These are phyloP conservation scores for Anthopleura xanthogrammica DNA, from an alignment of 92 coral and sea anemone genomes.

Conservation along the genomic window DNA sequence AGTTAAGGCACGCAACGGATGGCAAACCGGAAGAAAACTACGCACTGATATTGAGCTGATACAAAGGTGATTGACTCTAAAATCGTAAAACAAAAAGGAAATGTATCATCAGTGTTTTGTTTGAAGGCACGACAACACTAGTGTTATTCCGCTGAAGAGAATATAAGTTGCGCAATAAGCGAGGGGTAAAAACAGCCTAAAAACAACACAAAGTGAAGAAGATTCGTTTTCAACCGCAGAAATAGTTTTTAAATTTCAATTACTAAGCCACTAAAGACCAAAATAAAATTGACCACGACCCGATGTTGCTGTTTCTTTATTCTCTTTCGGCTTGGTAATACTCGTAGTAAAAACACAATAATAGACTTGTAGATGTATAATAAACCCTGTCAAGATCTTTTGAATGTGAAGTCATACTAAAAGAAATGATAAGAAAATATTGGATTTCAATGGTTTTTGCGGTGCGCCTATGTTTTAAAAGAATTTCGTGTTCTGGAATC, in stretches of 20 bases:
- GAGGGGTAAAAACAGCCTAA: not conserved
- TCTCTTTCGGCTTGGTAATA: constrained; percentile 42
- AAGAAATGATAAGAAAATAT: constrained; percentile 16
- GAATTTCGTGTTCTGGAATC: constrained; percentile 6
- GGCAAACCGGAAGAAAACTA: constrained; percentile 14
- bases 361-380: not conserved
- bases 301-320: constrained; percentile 14
- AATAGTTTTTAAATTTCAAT: constrained; percentile 32
- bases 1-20: constrained; percentile 23
- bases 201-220: not conserved
- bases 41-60: constrained; percentile 6
- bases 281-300: constrained; percentile 20
- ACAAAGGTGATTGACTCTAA: not conserved
- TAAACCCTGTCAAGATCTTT: constrained; percentile 8
- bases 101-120: not conserved
- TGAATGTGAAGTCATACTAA: constrained; percentile 1
- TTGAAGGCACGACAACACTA: not conserved
- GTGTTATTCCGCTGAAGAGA: not conserved
- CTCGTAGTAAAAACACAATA: constrained; percentile 9
- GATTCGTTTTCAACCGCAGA: constrained; percentile 15
- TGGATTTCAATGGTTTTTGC: constrained; percentile 24
- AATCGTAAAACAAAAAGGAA: not conserved
- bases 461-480: constrained; percentile 12
- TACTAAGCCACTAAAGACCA: constrained; percentile 12
- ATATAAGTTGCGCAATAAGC: constrained; percentile 9